These are phyloP conservation scores for Chelonus formosanus DNA, from an alignment of 2,888 invertebrate genomes.

Conservation along the genomic window DNA sequence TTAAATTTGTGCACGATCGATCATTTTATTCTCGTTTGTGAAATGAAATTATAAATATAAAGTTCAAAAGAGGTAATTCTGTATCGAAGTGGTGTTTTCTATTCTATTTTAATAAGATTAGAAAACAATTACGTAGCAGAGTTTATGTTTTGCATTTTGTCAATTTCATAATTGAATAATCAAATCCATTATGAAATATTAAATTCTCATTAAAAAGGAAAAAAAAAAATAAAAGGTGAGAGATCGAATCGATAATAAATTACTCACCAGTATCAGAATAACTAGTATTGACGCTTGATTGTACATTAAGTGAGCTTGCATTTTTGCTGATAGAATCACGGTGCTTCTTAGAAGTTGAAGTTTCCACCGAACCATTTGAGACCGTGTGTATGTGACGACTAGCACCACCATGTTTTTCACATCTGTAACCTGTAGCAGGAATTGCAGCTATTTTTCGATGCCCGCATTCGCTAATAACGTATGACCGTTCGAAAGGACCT, in stretches of 20 bases:
- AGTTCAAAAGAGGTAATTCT: too few relatives aligned
- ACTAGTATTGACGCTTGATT: conserved; percentile 54
- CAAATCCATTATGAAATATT: too few relatives aligned
- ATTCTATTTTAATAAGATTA: too few relatives aligned
- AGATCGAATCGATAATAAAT: not conserved
- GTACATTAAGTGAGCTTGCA: conserved; percentile 60
- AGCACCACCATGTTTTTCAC: conserved; percentile 59
- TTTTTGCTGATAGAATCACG: conserved; percentile 53
- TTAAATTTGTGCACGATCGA: too few relatives aligned
- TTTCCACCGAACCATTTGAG: conserved; percentile 55
- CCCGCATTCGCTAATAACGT: conserved; percentile 59
- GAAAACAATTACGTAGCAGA: too few relatives aligned
- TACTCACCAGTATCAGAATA: conserved; percentile 57
- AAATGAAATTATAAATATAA: too few relatives aligned
- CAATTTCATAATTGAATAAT: too few relatives aligned
- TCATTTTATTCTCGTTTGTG: too few relatives aligned
- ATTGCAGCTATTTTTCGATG: conserved; percentile 54
- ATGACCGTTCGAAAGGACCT: conserved; percentile 50
- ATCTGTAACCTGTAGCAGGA: conserved; percentile 55
- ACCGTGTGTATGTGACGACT: conserved; percentile 44
- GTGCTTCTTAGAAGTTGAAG: conserved; percentile 45
- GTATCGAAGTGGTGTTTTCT: too few relatives aligned
- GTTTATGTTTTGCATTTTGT: too few relatives aligned
- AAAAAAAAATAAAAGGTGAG: too few relatives aligned
- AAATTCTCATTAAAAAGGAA: too few relatives aligned